These are phyloP conservation scores for Anguilla pacifica DNA, from an alignment of 2,797 vertebrate species.

Conservation along the genomic window DNA sequence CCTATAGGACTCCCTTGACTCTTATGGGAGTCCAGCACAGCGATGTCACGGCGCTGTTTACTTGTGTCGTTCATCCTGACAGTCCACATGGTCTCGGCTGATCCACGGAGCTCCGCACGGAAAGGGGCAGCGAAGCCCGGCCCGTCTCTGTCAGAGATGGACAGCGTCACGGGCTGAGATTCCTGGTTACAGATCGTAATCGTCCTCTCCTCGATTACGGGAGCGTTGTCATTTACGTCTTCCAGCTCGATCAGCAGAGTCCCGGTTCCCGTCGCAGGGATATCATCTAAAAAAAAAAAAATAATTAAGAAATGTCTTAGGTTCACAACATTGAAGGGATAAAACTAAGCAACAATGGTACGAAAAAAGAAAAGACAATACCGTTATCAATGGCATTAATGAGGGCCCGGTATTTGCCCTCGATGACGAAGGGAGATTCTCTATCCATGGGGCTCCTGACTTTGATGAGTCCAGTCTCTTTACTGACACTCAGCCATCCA, in stretches of 20 bases:
- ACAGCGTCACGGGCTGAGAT: too few species aligned
- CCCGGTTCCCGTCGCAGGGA: not conserved
- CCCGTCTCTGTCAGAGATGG: too few species aligned
- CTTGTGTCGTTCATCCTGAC: constrained; percentile 59
- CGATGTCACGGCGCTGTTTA: constrained; percentile 52
- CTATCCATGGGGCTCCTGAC: constrained; percentile 75
- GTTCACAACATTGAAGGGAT: too few species aligned
- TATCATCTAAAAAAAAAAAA: too few species aligned
- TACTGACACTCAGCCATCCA: constrained; percentile 76
- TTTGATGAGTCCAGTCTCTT: constrained; percentile 70
- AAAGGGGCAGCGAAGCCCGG: too few species aligned
- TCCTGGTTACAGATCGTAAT: too few species aligned
- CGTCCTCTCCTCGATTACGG: too few species aligned
- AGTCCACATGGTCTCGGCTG: constrained; percentile 73
- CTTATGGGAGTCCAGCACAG: not conserved
- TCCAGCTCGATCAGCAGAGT: too few species aligned
- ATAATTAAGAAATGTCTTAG: too few species aligned
- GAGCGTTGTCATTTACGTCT: too few species aligned
- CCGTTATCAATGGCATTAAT: constrained; percentile 80
- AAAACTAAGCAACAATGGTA: too few species aligned
- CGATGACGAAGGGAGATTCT: constrained; percentile 66
- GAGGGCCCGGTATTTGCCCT: constrained; percentile 77
- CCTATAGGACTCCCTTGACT: too few species aligned
- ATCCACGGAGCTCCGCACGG: constrained; percentile 45
- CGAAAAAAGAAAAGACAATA: constrained; percentile 44